Conservation (phyloP, 2,888 invertebrate species). For the Linnaemya vulpina region DNA sequence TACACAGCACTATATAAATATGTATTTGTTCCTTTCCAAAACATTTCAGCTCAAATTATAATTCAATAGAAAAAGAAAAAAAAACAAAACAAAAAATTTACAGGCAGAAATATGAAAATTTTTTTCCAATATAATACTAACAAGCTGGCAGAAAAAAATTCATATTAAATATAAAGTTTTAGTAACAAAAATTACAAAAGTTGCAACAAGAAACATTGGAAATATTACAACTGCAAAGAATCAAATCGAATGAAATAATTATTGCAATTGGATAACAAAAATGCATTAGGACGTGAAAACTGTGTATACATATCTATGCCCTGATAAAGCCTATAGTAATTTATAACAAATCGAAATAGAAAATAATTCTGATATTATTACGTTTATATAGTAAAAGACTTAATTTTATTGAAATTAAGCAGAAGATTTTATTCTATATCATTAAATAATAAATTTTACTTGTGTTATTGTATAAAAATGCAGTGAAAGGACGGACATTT, state of each 20-base stretch:
- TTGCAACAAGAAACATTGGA: not conserved
- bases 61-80: not conserved
- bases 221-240: not conserved
- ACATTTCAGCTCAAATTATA: constrained; percentile 5
- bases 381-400: not conserved
- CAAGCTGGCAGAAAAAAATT: not conserved
- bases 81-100: constrained; percentile 53
- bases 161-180: not conserved
- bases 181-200: not conserved
- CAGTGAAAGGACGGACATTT: not conserved
- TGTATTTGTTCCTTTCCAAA: constrained; percentile 26
- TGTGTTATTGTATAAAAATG: not conserved
- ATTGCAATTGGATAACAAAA: constrained; percentile 22
- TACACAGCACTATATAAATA: not conserved
- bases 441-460: not conserved
- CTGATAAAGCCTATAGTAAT: constrained; percentile 45
- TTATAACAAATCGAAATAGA: constrained; percentile 39
- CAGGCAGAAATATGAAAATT: constrained; percentile 4
- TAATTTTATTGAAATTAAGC: not conserved
- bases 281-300: constrained; percentile 29
- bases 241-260: not conserved
- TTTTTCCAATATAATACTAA: constrained; percentile 29
- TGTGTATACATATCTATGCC: constrained; percentile 56
- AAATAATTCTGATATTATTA: constrained; percentile 11
- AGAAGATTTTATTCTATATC: not conserved